A percentile compares a stretch with the other conserved stretches of the same genome.
Evolutionary conservation across 2,113 vertebrate genomes (phyloP).

Genomic region (Myiagra hebetior): DNA sequence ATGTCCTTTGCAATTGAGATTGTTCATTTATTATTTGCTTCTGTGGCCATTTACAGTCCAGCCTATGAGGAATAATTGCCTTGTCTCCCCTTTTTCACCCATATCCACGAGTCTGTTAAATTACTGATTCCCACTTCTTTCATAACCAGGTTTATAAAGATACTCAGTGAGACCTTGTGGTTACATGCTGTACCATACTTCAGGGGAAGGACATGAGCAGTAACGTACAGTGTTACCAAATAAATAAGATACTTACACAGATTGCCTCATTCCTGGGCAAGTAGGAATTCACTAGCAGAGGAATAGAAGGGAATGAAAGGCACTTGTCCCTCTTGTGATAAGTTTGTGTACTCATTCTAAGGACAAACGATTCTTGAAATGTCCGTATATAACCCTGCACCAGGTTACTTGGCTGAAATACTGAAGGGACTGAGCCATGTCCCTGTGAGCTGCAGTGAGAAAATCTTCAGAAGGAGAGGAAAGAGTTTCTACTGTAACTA

Average conservation of each 20-base stretch:
- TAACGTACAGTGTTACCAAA: background rate
- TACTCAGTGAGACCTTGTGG: background rate
- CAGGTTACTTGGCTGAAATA: background rate
- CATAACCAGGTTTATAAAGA: background rate
- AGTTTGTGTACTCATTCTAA: background rate
- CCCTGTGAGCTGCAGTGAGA: background rate
- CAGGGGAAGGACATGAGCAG: background rate
- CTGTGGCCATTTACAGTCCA: background rate
- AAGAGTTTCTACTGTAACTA: background rate
- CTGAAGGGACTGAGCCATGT: background rate
- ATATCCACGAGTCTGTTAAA: background rate
- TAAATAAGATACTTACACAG: background rate
- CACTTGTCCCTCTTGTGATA: background rate
- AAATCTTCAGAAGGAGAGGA: background rate
- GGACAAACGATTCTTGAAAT: background rate
- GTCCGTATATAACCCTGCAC: background rate
- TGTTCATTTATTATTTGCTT: background rate
- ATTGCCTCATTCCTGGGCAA: background rate
- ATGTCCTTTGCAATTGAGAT: background rate
- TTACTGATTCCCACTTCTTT: background rate
- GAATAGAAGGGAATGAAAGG: background rate
- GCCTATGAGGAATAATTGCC: background rate
- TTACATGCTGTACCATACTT: background rate
- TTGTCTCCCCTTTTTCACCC: background rate
- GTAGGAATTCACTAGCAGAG: background rate